Evolutionary conservation across 2,113 vertebrate genomes (phyloP).

Genomic region (Microcebus jonahi): DNA sequence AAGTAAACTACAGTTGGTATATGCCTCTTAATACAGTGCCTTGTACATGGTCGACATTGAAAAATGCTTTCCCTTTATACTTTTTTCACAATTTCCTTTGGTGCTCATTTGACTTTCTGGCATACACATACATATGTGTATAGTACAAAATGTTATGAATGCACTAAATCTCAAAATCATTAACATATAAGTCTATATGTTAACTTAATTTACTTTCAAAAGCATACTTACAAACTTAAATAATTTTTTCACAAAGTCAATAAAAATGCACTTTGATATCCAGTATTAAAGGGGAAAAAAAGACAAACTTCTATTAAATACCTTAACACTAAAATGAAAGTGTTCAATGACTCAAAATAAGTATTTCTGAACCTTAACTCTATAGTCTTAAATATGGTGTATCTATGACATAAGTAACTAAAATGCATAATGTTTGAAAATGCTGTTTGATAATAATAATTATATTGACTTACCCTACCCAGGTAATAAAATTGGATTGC

Average conservation of each 20-base stretch:
- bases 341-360: constrained; percentile 75
- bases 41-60: background rate
- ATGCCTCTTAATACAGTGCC: background rate
- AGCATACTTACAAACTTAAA: background rate
- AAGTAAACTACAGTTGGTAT: background rate
- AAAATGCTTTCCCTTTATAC: background rate
- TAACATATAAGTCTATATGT: background rate
- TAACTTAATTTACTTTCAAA: constrained; percentile 46
- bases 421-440: constrained; percentile 77
- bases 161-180: constrained; percentile 53
- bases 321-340: constrained; percentile 65
- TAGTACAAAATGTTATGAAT: background rate
- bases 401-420: constrained; percentile 75
- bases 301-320: constrained; percentile 59
- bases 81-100: background rate
- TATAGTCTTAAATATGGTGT: constrained; percentile 74
- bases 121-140: background rate
- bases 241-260: background rate
- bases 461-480: constrained; percentile 73
- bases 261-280: constrained; percentile 59
- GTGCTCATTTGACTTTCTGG: constrained; percentile 1
- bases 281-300: constrained; percentile 23
- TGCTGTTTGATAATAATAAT: constrained; percentile 78
- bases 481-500: constrained; percentile 81
- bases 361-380: constrained; percentile 68